A percentile compares a stretch with the other conserved stretches of the same genome.
Evolutionary conservation across 2,113 vertebrate species (phyloP).

Genomic region (Takifugu bimaculatus): DNA sequence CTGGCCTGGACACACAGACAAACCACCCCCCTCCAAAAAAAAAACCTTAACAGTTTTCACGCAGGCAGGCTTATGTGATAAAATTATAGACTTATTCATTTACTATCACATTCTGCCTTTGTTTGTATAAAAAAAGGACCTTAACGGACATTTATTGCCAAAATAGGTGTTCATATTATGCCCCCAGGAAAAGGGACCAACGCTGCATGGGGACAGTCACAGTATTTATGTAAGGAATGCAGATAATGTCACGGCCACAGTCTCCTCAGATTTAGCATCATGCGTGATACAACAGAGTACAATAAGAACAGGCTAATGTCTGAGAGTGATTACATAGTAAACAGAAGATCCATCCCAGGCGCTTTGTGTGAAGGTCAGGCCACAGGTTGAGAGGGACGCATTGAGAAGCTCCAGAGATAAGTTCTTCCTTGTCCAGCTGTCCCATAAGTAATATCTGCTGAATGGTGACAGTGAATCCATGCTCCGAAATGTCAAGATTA

Average conservation of each 20-base stretch:
- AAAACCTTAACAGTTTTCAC: neutral
- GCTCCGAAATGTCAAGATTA: slow-evolving; percentile 24
- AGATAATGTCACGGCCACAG: slow-evolving; percentile 14
- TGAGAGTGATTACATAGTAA: slow-evolving; percentile 33
- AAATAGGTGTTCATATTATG: slow-evolving; percentile 5
- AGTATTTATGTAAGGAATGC: neutral
- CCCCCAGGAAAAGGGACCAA: neutral
- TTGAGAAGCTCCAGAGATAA: slow-evolving; percentile 29
- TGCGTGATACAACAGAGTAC: slow-evolving; percentile 37
- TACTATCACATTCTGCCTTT: neutral
- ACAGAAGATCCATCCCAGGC: slow-evolving; percentile 20
- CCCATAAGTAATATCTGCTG: slow-evolving; percentile 23
- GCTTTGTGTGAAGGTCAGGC: slow-evolving; percentile 50
- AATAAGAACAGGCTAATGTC: slow-evolving; percentile 32
- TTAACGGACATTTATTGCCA: neutral
- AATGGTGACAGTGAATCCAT: slow-evolving; percentile 9
- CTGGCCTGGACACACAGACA: neutral
- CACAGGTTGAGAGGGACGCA: slow-evolving; percentile 24
- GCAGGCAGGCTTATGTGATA: no score
- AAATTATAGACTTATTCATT: no score
- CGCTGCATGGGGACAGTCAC: slow-evolving; percentile 4
- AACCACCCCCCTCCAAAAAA: neutral
- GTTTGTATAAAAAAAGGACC: neutral
- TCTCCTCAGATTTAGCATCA: slow-evolving; percentile 38
- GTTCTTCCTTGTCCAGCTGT: slow-evolving; percentile 17